Percentiles rank a stretch among this genome's conserved stretches.
phyloP scores from a whole-genome alignment of 2,888 invertebrate species.

The Acanthoscelides obtectus region DNA sequence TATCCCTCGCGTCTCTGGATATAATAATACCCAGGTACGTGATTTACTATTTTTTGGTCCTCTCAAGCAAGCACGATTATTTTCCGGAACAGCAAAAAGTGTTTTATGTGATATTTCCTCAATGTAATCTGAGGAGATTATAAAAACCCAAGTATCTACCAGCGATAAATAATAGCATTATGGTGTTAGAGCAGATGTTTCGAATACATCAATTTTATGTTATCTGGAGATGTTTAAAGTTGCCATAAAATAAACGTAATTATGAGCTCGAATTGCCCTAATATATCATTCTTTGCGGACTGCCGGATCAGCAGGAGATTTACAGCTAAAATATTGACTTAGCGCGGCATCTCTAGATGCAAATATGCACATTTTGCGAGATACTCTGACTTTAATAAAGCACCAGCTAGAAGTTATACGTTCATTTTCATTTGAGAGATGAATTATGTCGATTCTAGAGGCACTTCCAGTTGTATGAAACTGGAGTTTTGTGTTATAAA shows the following conservation, averaged over 20 bases:
- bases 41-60: too few species aligned
- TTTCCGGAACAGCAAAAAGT: too few species aligned
- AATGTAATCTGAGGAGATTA: neutral
- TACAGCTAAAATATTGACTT: neutral
- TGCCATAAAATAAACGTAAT: slow-evolving; percentile 17
- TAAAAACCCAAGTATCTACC: neutral
- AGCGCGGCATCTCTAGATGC: neutral
- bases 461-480: too few species aligned
- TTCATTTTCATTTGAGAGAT: neutral
- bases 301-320: neutral
- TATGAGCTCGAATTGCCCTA: slow-evolving; percentile 3
- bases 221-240: slow-evolving; percentile 17
- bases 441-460: too few species aligned
- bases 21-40: too few species aligned
- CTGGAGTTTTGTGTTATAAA: too few species aligned
- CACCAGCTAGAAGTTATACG: neutral
- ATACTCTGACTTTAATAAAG: neutral
- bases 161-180: neutral
- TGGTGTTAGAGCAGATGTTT: slow-evolving; percentile 15
- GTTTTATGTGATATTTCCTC: neutral
- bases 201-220: slow-evolving; percentile 20
- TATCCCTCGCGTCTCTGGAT: too few species aligned
- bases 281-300: neutral
- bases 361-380: neutral
- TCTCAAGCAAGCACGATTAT: too few species aligned